phyloP scores from a whole-genome alignment of 2,888 invertebrate species.

The Ophion ellenae region DNA sequence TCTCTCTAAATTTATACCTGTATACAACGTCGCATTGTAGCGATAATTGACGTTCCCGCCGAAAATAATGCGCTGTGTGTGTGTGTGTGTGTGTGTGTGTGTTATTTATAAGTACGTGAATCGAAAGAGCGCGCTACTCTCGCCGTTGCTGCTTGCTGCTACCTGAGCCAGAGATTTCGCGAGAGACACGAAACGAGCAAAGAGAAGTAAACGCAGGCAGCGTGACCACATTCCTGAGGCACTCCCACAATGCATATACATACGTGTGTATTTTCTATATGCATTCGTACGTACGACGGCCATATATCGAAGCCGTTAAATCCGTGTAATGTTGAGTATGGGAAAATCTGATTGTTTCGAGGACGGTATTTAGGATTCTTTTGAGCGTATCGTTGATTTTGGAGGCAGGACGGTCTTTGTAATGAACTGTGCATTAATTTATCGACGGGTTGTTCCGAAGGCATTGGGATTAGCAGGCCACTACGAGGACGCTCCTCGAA shows the following conservation, averaged over 20 bases:
- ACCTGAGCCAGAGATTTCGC: conserved; percentile 65
- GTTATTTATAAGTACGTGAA: not conserved
- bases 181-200: conserved; percentile 72
- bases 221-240: conserved; percentile 80
- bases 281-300: conserved; percentile 23
- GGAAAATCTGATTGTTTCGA: not conserved
- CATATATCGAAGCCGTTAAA: not conserved
- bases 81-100: not conserved
- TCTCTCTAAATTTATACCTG: too few species aligned
- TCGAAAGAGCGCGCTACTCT: conserved; percentile 29
- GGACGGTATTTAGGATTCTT: not conserved
- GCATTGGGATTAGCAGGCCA: too few species aligned
- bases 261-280: conserved; percentile 67
- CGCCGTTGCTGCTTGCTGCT: conserved; percentile 22
- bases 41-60: conserved; percentile 4
- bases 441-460: too few species aligned
- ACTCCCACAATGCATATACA: conserved; percentile 74
- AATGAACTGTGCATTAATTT: too few species aligned
- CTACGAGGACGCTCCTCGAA: not conserved
- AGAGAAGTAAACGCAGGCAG: conserved; percentile 74
- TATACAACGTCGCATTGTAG: not conserved
- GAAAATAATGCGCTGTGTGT: not conserved
- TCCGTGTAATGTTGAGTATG: not conserved
- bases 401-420: too few species aligned
- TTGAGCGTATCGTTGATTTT: not conserved